Percentiles rank a stretch among this genome's conserved stretches.
Evolutionary conservation across 2,888 invertebrate genomes (phyloP).

Genomic region (Leptodirus hochenwartii): DNA sequence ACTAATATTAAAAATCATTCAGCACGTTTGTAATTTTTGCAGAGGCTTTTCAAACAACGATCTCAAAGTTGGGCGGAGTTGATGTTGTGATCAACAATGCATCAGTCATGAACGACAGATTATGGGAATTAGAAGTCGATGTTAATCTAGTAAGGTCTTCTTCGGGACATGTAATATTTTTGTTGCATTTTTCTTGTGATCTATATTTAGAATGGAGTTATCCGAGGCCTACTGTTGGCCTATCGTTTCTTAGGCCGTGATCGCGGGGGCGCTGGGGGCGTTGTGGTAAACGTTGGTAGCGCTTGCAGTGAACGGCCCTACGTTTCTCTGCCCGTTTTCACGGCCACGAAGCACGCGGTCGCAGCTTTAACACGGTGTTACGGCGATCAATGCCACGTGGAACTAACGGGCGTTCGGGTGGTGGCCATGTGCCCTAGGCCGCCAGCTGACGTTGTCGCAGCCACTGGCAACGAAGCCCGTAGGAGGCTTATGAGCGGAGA

Average conservation of each 20-base stretch:
- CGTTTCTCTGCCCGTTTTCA: slow-evolving; percentile 56
- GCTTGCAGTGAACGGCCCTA: slow-evolving; percentile 49
- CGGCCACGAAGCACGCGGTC: slow-evolving; percentile 59
- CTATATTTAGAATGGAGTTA: slow-evolving; percentile 48
- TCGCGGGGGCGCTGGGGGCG: slow-evolving; percentile 57
- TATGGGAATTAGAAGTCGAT: slow-evolving; percentile 28
- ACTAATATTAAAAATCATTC: not conserved
- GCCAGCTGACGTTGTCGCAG: slow-evolving; percentile 48
- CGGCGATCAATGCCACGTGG: slow-evolving; percentile 57
- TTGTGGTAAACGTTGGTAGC: slow-evolving; percentile 58
- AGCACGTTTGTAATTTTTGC: slow-evolving; percentile 18
- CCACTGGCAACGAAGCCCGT: slow-evolving; percentile 45
- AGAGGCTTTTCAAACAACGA: slow-evolving; percentile 58
- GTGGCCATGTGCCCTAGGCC: slow-evolving; percentile 53
- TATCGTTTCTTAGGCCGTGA: slow-evolving; percentile 59
- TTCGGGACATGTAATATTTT: not conserved
- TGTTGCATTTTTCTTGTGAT: not conserved
- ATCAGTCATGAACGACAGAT: slow-evolving; percentile 23
- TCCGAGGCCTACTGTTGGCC: slow-evolving; percentile 54
- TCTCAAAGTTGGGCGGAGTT: slow-evolving; percentile 49
- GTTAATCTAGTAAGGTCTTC: slow-evolving; percentile 46
- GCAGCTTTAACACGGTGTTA: slow-evolving; percentile 55
- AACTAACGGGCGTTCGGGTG: slow-evolving; percentile 40
- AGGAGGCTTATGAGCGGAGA: slow-evolving; percentile 52
- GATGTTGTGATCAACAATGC: slow-evolving; percentile 47